These are phyloP conservation scores for Notodonta dromedarius DNA, from an alignment of 2,888 invertebrate species.

Conservation along the genomic window DNA sequence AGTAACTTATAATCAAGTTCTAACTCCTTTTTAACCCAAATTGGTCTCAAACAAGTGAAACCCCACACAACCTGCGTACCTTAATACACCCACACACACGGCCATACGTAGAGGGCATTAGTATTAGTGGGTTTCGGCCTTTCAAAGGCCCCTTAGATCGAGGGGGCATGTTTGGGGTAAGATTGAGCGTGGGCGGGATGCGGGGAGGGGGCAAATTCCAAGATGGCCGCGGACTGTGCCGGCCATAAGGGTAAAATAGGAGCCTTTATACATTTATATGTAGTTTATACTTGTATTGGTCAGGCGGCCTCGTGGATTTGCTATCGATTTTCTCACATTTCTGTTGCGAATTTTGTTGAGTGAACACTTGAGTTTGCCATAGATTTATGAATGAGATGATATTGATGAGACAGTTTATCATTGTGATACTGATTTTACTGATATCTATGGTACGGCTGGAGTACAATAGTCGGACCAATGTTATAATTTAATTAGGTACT, in stretches of 20 bases:
- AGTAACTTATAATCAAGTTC: not conserved
- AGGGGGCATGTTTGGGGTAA: constrained; percentile 80
- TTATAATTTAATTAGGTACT: too few species aligned
- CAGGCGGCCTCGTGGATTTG: constrained; percentile 55
- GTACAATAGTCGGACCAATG: too few species aligned
- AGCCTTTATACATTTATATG: constrained; percentile 72
- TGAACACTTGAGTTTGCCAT: constrained; percentile 16
- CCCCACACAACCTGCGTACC: constrained; percentile 45
- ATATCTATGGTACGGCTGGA: too few species aligned
- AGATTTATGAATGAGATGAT: constrained; percentile 17
- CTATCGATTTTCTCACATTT: constrained; percentile 61
- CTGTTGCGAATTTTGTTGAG: constrained; percentile 13
- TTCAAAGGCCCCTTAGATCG: constrained; percentile 80
- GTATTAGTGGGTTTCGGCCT: constrained; percentile 83
- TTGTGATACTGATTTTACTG: too few species aligned
- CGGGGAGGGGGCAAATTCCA: constrained; percentile 69
- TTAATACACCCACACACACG: constrained; percentile 45
- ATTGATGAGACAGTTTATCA: too few species aligned
- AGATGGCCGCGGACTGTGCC: constrained; percentile 81
- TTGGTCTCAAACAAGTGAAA: constrained; percentile 53
- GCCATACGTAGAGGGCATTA: constrained; percentile 75
- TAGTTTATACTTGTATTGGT: constrained; percentile 72
- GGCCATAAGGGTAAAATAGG: constrained; percentile 84
- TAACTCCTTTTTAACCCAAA: constrained; percentile 37
- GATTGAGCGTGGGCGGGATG: constrained; percentile 74